Conservation (phyloP, 2,888 invertebrate genomes). For the Oligia fasciuncula region DNA sequence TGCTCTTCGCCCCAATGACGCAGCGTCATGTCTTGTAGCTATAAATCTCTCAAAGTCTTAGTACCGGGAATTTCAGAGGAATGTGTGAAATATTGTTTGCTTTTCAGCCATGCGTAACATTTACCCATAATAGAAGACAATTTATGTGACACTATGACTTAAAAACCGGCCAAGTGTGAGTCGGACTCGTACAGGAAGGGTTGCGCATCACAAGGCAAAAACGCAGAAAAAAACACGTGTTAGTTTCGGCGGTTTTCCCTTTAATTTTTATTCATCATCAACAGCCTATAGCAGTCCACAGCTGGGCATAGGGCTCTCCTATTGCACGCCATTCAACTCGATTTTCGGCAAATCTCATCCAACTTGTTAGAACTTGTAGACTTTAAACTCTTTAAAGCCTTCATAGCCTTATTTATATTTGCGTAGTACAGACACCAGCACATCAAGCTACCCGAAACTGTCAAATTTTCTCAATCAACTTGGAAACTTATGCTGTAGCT, state of each 20-base stretch:
- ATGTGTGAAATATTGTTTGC: constrained; percentile 24
- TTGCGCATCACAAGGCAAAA: background rate
- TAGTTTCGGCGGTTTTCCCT: too few relatives aligned
- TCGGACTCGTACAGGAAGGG: background rate
- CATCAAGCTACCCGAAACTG: too few relatives aligned
- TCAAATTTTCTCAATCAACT: too few relatives aligned
- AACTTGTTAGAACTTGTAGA: background rate
- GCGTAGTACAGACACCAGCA: too few relatives aligned
- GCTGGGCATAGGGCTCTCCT: too few relatives aligned
- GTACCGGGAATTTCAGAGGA: constrained; percentile 6
- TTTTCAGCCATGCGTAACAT: constrained; percentile 17
- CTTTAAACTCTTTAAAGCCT: background rate
- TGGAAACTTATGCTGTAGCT: too few relatives aligned
- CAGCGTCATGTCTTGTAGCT: constrained; percentile 36
- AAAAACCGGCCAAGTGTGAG: background rate
- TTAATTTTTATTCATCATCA: too few relatives aligned
- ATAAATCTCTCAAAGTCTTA: constrained; percentile 50
- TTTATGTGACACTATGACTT: background rate
- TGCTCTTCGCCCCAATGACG: constrained; percentile 34
- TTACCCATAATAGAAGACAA: background rate
- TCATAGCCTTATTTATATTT: too few relatives aligned
- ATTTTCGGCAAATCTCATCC: too few relatives aligned
- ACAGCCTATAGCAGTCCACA: too few relatives aligned
- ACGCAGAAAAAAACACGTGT: too few relatives aligned
- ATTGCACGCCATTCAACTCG: too few relatives aligned